Conservation (phyloP, 2,888 invertebrate genomes). For the Arrhopalites spinosus region DNA sequence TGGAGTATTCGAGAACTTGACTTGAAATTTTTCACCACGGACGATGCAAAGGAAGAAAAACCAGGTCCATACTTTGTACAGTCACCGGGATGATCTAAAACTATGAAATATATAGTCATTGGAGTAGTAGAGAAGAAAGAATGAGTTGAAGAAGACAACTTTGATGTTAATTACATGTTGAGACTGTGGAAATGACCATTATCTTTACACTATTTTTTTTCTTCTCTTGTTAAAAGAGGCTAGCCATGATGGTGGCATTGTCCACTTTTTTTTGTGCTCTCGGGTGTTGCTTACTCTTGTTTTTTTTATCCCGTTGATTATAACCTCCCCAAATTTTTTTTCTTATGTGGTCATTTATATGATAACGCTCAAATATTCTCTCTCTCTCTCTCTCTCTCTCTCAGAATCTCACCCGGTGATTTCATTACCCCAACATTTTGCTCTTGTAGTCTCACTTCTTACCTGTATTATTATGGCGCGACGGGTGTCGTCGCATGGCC, state of each 20-base stretch:
- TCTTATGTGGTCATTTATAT: background rate
- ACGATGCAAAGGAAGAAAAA: no score
- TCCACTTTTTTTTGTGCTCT: background rate
- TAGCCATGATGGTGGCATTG: conserved; percentile 8
- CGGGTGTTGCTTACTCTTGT: conserved; percentile 11
- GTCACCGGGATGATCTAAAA: no score
- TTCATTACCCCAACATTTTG: conserved; percentile 22
- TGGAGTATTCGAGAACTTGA: no score
- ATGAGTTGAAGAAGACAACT: conserved; percentile 28
- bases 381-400: background rate
- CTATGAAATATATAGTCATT: no score
- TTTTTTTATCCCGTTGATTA: background rate
- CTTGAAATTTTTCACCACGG: no score
- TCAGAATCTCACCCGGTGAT: conserved; percentile 21
- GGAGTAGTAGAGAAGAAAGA: no score
- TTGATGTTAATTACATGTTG: conserved; percentile 36
- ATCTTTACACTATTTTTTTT: background rate
- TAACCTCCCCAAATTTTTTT: conserved; percentile 12
- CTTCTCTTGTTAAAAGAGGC: background rate
- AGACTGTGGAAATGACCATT: conserved; percentile 23
- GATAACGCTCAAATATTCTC: background rate
- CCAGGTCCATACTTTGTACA: no score
- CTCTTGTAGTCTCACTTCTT: conserved; percentile 25
- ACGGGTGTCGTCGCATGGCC: conserved; percentile 18
- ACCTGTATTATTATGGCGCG: conserved; percentile 22